Evolutionary conservation across 1,140 invertebrate species (phyloP).

Genomic region (Xylocopa sonorina): DNA sequence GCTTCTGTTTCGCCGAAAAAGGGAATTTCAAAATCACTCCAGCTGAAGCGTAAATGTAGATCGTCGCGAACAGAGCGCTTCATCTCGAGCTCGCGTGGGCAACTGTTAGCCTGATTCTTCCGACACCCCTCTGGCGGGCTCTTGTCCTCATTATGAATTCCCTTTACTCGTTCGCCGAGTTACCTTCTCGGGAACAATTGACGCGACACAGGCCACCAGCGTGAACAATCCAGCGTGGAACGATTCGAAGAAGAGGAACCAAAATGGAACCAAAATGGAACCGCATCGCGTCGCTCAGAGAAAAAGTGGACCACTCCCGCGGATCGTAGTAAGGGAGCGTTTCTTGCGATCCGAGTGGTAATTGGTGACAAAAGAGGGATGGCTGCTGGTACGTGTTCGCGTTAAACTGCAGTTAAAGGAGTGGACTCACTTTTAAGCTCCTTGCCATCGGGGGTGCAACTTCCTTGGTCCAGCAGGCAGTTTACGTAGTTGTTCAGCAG

Average conservation of each 20-base stretch:
- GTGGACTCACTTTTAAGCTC: conserved; percentile 87
- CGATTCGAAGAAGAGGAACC: background rate
- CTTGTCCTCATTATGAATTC: background rate
- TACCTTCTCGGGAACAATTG: background rate
- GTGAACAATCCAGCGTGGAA: background rate
- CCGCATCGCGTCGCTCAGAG: no score
- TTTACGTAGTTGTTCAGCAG: conserved; percentile 86
- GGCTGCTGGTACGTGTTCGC: background rate
- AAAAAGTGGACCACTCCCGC: no score
- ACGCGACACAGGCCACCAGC: background rate
- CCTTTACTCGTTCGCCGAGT: background rate
- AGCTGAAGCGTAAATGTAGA: background rate
- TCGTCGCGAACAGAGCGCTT: background rate
- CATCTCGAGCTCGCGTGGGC: background rate
- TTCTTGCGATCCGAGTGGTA: background rate
- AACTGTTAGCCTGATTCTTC: background rate
- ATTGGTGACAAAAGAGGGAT: background rate
- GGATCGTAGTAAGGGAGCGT: no score
- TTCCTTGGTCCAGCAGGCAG: conserved; percentile 85
- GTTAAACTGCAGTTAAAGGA: background rate
- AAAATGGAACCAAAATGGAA: background rate
- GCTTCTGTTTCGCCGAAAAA: background rate
- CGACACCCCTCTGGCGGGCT: background rate
- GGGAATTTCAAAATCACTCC: no score
- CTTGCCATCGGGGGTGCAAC: conserved; percentile 87